These are phyloP conservation scores for Cygnus atratus DNA, from an alignment of 2,113 vertebrate genomes.

Conservation along the genomic window DNA sequence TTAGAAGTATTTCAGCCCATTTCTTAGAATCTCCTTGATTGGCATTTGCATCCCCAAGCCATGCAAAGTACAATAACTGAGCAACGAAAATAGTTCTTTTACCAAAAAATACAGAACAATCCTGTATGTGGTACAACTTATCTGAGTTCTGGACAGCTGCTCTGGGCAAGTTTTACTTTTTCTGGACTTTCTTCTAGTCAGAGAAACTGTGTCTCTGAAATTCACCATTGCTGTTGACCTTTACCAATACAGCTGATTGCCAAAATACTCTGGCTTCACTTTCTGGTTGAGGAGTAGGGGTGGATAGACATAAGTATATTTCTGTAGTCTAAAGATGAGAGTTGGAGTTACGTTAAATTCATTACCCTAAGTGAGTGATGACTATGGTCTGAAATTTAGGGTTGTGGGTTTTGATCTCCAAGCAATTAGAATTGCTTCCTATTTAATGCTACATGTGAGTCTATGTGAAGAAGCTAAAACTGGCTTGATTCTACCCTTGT, in stretches of 20 bases:
- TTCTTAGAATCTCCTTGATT: neutral
- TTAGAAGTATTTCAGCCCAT: neutral
- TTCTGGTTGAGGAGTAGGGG: neutral
- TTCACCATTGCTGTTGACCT: neutral
- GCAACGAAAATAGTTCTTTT: neutral
- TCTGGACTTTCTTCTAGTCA: neutral
- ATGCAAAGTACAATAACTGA: neutral
- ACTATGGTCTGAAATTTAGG: neutral
- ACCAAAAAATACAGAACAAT: neutral
- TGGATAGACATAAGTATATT: neutral
- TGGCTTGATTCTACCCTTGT: neutral
- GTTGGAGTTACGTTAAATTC: neutral
- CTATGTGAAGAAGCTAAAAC: neutral
- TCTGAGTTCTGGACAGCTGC: neutral
- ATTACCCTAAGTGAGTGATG: neutral
- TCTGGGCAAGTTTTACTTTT: neutral
- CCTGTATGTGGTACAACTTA: accelerated
- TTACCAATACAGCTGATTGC: neutral
- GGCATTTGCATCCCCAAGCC: neutral
- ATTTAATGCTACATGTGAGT: neutral
- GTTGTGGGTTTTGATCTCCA: neutral
- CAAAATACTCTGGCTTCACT: neutral
- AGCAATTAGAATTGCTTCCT: neutral
- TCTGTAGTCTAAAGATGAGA: neutral
- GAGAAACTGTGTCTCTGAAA: neutral